These are phyloP conservation scores for Tetragonula carbonaria DNA, from an alignment of 2,888 invertebrate species.

Conservation along the genomic window DNA sequence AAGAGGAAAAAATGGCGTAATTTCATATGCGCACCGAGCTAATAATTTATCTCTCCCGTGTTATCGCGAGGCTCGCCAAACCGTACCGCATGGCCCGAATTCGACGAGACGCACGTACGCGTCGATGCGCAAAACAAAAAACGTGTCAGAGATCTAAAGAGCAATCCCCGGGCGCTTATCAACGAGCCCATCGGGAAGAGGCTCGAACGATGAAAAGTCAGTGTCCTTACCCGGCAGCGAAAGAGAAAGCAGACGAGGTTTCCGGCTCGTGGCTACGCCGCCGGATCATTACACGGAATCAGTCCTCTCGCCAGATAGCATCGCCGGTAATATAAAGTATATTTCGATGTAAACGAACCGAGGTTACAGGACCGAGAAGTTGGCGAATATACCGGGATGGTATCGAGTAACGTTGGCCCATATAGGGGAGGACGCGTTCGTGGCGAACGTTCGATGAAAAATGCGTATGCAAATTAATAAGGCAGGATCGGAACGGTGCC, in stretches of 20 bases:
- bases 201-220: slow-evolving; percentile 50
- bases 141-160: slow-evolving; percentile 38
- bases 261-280: slow-evolving; percentile 38
- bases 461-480: slow-evolving; percentile 72
- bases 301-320: slow-evolving; percentile 53
- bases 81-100: slow-evolving; percentile 39
- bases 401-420: slow-evolving; percentile 55
- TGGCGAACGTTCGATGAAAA: slow-evolving; percentile 51
- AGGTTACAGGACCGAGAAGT: slow-evolving; percentile 25
- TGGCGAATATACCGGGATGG: slow-evolving; percentile 42
- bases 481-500: slow-evolving; percentile 58
- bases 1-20: neutral
- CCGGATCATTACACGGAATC: slow-evolving; percentile 68
- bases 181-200: slow-evolving; percentile 43
- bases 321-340: slow-evolving; percentile 65
- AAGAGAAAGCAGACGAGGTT: slow-evolving; percentile 67
- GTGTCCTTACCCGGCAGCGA: slow-evolving; percentile 55
- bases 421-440: slow-evolving; percentile 61
- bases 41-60: slow-evolving; percentile 25
- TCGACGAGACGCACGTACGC: slow-evolving; percentile 28
- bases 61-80: slow-evolving; percentile 22
- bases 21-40: neutral
- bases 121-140: slow-evolving; percentile 7
- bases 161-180: slow-evolving; percentile 49
- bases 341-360: slow-evolving; percentile 65